Conservation (phyloP, 92 coral and sea anemone genomes). For the Meandrina meandrites region DNA sequence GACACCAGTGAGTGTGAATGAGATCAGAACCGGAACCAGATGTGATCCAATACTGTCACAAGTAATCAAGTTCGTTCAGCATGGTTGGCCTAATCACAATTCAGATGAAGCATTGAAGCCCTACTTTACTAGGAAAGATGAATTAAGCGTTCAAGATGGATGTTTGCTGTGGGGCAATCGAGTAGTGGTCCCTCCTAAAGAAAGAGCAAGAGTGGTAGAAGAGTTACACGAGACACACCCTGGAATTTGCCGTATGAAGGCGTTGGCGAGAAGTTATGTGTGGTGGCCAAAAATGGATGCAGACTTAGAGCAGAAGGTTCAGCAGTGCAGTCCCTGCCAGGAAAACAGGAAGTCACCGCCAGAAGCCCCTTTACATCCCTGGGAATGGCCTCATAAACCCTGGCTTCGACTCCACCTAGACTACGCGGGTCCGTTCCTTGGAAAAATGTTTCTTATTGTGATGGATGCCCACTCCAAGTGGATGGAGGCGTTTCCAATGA, state of each 20-base stretch:
- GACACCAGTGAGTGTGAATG: constrained; percentile 28
- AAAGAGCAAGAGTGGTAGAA: constrained; percentile 5
- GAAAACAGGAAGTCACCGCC: constrained; percentile 17
- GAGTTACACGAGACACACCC: too few relatives aligned
- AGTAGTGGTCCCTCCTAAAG: constrained; percentile 35
- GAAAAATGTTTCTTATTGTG: too few relatives aligned
- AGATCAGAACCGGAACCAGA: constrained; percentile 24
- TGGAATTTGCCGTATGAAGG: too few relatives aligned
- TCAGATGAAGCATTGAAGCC: too few relatives aligned
- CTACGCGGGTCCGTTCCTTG: too few relatives aligned
- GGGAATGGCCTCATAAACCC: constrained; percentile 41
- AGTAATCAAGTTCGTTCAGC: too few relatives aligned
- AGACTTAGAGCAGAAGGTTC: constrained; percentile 19
- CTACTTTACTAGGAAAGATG: background rate
- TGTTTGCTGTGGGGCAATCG: constrained; percentile 31
- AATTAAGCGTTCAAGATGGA: constrained; percentile 35
- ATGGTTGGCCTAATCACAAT: too few relatives aligned
- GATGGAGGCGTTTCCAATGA: too few relatives aligned
- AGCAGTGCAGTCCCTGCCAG: constrained; percentile 12
- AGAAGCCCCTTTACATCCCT: constrained; percentile 34
- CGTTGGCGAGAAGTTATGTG: too few relatives aligned
- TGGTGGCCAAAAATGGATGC: background rate
- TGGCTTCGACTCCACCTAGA: background rate
- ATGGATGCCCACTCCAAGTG: too few relatives aligned
- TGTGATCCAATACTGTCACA: too few relatives aligned